These are phyloP conservation scores for Actinemys pallida DNA, from an alignment of 2,113 vertebrate species.

Conservation along the genomic window DNA sequence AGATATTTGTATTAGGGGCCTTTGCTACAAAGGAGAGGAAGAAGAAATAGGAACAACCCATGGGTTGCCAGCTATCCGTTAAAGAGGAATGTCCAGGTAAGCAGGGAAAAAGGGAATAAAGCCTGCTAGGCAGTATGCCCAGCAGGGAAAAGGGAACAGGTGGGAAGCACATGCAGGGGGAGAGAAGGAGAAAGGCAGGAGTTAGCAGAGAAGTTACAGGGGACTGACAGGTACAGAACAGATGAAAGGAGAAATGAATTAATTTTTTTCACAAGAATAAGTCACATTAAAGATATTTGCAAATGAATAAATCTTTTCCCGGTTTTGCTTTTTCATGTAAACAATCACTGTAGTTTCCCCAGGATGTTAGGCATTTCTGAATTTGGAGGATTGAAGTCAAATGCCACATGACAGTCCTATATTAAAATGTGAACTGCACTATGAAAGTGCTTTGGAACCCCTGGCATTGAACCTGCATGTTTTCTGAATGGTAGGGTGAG, in stretches of 20 bases:
- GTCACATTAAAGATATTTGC: not conserved
- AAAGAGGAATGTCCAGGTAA: not conserved
- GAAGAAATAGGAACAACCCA: not conserved
- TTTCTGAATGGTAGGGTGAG: constrained; percentile 16
- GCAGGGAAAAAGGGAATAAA: not conserved
- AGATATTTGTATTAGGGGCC: not conserved
- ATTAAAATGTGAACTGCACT: not conserved
- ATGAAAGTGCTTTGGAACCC: not conserved
- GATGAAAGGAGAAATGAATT: not conserved
- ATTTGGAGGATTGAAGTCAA: not conserved
- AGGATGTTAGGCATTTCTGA: not conserved
- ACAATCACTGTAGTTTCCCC: not conserved
- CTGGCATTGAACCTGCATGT: constrained; percentile 15
- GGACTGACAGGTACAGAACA: not conserved
- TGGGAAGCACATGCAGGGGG: not conserved
- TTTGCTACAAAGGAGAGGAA: not conserved
- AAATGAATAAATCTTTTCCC: not conserved
- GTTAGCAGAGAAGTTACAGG: not conserved
- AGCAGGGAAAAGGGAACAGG: not conserved
- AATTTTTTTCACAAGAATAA: not conserved
- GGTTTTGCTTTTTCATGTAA: not conserved
- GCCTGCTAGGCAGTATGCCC: not conserved
- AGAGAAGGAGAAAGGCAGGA: not conserved
- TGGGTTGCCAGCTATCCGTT: not conserved
- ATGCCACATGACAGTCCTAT: not conserved